Conservation (phyloP, 2,888 invertebrate genomes). For the Nomada flava region DNA sequence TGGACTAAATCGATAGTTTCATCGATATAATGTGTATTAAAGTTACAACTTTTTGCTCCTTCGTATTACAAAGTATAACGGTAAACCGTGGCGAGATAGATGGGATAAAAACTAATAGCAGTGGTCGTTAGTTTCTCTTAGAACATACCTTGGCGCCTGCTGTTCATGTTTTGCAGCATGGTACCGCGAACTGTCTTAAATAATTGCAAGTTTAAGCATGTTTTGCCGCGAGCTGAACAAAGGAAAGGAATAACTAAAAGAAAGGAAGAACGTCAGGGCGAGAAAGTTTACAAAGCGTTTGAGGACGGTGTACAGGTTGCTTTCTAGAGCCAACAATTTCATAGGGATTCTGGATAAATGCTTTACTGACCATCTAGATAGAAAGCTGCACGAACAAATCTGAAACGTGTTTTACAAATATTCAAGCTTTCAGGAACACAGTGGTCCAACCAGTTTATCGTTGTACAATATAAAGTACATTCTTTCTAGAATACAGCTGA, state of each 20-base stretch:
- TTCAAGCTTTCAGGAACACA: not conserved
- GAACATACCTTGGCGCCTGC: conserved; percentile 64
- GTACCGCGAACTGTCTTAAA: conserved; percentile 75
- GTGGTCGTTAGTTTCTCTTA: conserved; percentile 73
- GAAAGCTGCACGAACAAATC: not conserved
- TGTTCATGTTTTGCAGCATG: conserved; percentile 72
- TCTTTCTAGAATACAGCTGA: not conserved
- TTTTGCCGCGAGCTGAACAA: conserved; percentile 63
- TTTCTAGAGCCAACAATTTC: conserved; percentile 23
- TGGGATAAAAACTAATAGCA: conserved; percentile 67
- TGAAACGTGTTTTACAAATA: conserved; percentile 2
- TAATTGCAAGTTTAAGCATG: conserved; percentile 74
- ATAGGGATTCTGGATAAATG: conserved; percentile 18
- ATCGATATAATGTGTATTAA: not conserved
- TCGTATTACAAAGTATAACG: conserved; percentile 35
- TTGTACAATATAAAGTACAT: not conserved
- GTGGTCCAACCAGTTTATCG: not conserved
- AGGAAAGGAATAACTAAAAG: conserved; percentile 47
- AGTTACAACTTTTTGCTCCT: conserved; percentile 10
- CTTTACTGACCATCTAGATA: conserved; percentile 19
- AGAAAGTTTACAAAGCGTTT: conserved; percentile 56
- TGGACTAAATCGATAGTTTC: too few relatives aligned
- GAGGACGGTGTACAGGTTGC: conserved; percentile 32
- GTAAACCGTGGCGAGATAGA: conserved; percentile 45
- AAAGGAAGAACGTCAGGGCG: conserved; percentile 47